These are phyloP conservation scores for Willisornis vidua DNA, from an alignment of 2,113 vertebrate genomes.

Conservation along the genomic window DNA sequence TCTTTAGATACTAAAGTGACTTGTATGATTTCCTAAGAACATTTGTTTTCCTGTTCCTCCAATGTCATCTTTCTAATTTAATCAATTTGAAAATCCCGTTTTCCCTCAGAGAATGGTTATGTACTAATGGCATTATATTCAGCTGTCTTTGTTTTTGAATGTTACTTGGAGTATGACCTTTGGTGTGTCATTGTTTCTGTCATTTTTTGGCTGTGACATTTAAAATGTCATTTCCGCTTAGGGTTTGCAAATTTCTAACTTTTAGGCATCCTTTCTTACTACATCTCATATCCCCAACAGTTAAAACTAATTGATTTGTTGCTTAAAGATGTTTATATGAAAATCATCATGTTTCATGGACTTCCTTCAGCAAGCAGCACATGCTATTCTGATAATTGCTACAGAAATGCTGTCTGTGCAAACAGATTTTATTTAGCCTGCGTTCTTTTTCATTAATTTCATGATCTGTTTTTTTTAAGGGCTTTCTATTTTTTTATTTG, in stretches of 20 bases:
- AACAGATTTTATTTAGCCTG: slow-evolving; percentile 14
- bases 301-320: slow-evolving; percentile 64
- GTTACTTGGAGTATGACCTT: slow-evolving; percentile 72
- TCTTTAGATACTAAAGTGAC: slow-evolving; percentile 23
- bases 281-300: slow-evolving; percentile 28
- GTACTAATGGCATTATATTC: slow-evolving; percentile 25
- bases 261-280: slow-evolving; percentile 53
- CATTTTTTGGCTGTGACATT: slow-evolving; percentile 71
- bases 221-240: slow-evolving; percentile 72
- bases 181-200: slow-evolving; percentile 64
- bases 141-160: slow-evolving; percentile 62
- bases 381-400: not conserved
- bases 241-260: slow-evolving; percentile 61
- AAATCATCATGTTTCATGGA: not conserved
- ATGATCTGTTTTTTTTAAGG: not conserved
- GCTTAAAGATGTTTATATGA: slow-evolving; percentile 22
- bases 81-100: slow-evolving; percentile 54
- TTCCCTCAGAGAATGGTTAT: slow-evolving; percentile 27
- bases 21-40: slow-evolving; percentile 36
- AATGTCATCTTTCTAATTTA: slow-evolving; percentile 53
- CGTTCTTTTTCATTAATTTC: not conserved
- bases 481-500: not conserved
- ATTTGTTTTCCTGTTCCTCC: slow-evolving; percentile 36
- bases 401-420: not conserved
- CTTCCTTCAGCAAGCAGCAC: not conserved